These are phyloP conservation scores for Octodonta nipae DNA, from an alignment of 2,888 invertebrate genomes.

Conservation along the genomic window DNA sequence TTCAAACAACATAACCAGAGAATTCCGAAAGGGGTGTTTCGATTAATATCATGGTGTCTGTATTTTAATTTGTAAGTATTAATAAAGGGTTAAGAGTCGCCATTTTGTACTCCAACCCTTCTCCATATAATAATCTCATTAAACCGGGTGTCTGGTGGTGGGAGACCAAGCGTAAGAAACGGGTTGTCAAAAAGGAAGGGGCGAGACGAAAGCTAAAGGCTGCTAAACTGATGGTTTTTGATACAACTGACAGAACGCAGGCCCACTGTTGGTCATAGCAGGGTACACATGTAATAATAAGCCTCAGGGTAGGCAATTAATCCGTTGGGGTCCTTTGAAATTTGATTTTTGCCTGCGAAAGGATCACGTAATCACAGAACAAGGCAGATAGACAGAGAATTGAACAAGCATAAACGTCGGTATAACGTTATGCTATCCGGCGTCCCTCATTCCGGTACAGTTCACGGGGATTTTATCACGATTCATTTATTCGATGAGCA, in stretches of 20 bases:
- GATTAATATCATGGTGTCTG: conserved; percentile 22
- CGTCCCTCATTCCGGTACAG: conserved; percentile 28
- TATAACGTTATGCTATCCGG: background rate
- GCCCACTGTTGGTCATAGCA: background rate
- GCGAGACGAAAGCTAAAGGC: too few relatives aligned
- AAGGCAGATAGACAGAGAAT: conserved; percentile 6
- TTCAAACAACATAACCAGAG: too few relatives aligned
- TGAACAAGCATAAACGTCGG: background rate
- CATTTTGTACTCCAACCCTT: conserved; percentile 34
- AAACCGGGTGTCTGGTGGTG: conserved; percentile 35
- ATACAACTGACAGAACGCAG: conserved; percentile 1
- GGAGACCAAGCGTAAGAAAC: conserved; percentile 33
- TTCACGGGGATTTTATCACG: conserved; percentile 29
- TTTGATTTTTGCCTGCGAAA: conserved; percentile 34
- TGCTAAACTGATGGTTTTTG: too few relatives aligned
- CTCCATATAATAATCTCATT: conserved; percentile 38
- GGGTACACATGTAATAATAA: conserved; percentile 20
- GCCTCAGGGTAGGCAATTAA: conserved; percentile 28
- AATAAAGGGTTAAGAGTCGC: conserved; percentile 27
- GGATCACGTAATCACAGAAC: conserved; percentile 26
- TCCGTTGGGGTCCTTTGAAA: conserved; percentile 30
- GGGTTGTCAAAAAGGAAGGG: conserved; percentile 14
- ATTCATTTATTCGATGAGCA: conserved; percentile 27
- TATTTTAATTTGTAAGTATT: conserved; percentile 25
- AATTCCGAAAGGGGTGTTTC: conserved; percentile 1